Evolutionary conservation across 2,113 vertebrate genomes (phyloP), one percentile per base, ranked within the genome.

Genomic region (Ivindomyrus marchei): DNA sequence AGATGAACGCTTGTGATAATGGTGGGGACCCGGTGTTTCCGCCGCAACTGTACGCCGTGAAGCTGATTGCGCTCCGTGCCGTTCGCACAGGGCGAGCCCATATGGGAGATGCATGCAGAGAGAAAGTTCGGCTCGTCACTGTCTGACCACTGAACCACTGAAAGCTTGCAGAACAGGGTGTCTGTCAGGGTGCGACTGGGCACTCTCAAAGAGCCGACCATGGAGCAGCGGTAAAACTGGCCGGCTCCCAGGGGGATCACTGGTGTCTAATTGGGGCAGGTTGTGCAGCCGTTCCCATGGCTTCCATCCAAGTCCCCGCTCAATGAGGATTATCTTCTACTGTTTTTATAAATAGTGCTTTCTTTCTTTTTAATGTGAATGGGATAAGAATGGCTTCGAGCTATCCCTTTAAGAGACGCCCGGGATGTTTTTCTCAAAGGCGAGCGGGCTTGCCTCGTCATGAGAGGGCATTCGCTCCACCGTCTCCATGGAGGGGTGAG

Each of bases 131-230:
- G 53, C 36, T n/a, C 21, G 1, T 3, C 4, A 4, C 46, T 11
- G 8, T 24, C 83, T 2, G 10, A 50, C 84, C n/a, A 24, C 24
- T 3, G 21, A 50, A 24, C 21, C 42, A 47, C 15, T 19, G 42
- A 9, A 19, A 10, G 39, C 39, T 19, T 46, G 24, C 88, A 85
- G 77, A 52, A 89, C 87, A 93, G 93, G 92, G 91, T 84, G 91
- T 91, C 92, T 94, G 94, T 93, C 93, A 94, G 92, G 42, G 88
- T 90, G 92, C 86, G 92, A 89, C 83, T 93, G 92, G 92, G 91
- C 92, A 93, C 93, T 92, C 94, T 94, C 92, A 93, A 90, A 90
- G 91, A 91, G 89, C 91, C 92, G 93, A 92, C 94, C 93, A 90
- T 42, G 36, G 94, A 93, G 56, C 90, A 85, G 49, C 91, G 91